phyloP scores from a whole-genome alignment of 2,797 vertebrate genomes.

The Strix occidentalis region DNA sequence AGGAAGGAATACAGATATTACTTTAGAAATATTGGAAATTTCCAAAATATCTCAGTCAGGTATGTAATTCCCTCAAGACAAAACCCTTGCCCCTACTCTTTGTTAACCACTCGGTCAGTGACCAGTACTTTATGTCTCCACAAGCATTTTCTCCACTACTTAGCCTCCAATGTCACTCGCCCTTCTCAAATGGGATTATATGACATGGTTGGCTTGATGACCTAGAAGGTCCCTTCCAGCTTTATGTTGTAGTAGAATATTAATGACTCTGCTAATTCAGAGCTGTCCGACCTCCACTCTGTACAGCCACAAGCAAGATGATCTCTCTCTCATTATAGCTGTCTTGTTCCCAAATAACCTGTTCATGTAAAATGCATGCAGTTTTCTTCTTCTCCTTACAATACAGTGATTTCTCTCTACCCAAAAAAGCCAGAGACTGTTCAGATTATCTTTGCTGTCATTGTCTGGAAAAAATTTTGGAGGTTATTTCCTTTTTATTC shows the following conservation, averaged over 20 bases:
- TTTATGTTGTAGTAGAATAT: conserved; percentile 58
- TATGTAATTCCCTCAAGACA: background rate
- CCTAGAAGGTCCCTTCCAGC: conserved; percentile 59
- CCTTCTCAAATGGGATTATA: conserved; percentile 41
- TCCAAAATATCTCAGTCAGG: background rate
- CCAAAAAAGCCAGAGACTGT: background rate
- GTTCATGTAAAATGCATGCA: conserved; percentile 48
- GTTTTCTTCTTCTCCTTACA: background rate
- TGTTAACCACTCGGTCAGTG: background rate
- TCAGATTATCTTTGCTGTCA: background rate
- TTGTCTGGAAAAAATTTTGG: background rate
- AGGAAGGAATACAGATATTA: background rate
- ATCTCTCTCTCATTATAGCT: conserved; percentile 46
- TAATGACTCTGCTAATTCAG: conserved; percentile 62
- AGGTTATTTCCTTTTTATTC: background rate
- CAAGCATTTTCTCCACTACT: background rate
- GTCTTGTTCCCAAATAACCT: conserved; percentile 50
- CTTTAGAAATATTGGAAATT: background rate
- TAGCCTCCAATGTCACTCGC: background rate
- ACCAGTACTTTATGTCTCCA: background rate
- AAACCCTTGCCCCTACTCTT: background rate
- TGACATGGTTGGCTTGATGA: conserved; percentile 52
- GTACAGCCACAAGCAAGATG: conserved; percentile 38
- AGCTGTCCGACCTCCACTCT: conserved; percentile 57
- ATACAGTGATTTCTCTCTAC: background rate